Conservation (phyloP, 2,113 vertebrate genomes). For the Chloebia gouldiae region DNA sequence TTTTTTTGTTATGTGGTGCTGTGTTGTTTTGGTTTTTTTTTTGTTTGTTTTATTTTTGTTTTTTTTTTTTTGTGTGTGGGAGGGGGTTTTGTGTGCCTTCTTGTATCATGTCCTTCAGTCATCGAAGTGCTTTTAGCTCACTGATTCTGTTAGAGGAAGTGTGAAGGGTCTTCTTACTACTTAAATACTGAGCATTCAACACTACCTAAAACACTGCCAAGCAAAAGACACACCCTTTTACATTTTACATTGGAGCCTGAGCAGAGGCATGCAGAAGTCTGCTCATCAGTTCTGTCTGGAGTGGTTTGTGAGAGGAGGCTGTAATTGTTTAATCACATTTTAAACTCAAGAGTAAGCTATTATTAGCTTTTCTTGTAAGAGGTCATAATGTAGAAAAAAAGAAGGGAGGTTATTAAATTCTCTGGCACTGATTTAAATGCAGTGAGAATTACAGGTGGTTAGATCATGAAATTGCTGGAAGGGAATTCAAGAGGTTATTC, state of each 20-base stretch:
- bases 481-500: neutral
- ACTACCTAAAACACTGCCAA: neutral
- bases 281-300: neutral
- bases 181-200: neutral
- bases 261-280: neutral
- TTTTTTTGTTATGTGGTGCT: neutral
- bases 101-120: neutral
- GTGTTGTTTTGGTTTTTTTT: neutral
- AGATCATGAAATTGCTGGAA: neutral
- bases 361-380: slow-evolving; percentile 34
- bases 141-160: neutral
- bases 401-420: neutral
- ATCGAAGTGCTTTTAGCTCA: neutral
- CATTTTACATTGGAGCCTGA: neutral
- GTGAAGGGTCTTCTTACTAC: neutral
- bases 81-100: neutral
- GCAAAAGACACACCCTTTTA: neutral
- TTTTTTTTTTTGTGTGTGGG: neutral
- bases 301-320: neutral
- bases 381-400: neutral
- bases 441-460: neutral
- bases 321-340: neutral
- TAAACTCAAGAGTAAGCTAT: neutral
- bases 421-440: neutral
- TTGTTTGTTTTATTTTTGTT: neutral